These are phyloP conservation scores for Caenorhabditis parvicauda DNA, from an alignment of 2,888 invertebrate genomes.

Conservation along the genomic window DNA sequence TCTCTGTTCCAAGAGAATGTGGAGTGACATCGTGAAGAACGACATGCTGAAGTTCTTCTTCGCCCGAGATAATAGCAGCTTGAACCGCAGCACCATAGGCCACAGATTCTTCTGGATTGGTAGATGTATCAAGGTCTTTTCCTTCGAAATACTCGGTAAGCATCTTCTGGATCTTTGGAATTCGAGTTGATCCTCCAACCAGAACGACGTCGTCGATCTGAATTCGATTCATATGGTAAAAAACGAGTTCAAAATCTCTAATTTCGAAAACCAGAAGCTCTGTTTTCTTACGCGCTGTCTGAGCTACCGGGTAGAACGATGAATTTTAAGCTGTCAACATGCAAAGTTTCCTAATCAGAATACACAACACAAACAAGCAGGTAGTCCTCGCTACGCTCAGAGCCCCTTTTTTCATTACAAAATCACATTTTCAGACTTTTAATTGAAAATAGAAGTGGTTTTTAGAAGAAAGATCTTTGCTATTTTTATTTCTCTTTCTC, in stretches of 20 bases:
- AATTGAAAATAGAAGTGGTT: neutral
- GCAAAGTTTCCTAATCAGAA: no score
- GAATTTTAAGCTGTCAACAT: no score
- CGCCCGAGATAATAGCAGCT: constrained; percentile 70
- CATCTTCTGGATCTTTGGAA: constrained; percentile 64
- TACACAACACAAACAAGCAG: no score
- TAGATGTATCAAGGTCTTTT: constrained; percentile 19
- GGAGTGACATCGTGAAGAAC: constrained; percentile 22
- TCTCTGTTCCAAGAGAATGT: constrained; percentile 25
- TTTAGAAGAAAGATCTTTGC: no score
- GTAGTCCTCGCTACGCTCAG: no score
- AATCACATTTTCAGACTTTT: neutral
- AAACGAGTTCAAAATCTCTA: no score
- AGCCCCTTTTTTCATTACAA: no score
- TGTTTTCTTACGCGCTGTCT: no score
- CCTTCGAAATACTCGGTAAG: constrained; percentile 47
- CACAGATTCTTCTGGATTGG: constrained; percentile 84
- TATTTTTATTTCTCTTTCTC: no score
- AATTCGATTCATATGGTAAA: neutral
- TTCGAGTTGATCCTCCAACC: constrained; percentile 67
- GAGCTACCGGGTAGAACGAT: no score
- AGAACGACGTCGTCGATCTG: constrained; percentile 65
- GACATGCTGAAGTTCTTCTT: constrained; percentile 28
- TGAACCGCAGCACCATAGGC: constrained; percentile 97
- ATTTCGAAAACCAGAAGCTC: no score